Evolutionary conservation across 2,888 invertebrate species (phyloP).

Genomic region (Rotaria sp.): DNA sequence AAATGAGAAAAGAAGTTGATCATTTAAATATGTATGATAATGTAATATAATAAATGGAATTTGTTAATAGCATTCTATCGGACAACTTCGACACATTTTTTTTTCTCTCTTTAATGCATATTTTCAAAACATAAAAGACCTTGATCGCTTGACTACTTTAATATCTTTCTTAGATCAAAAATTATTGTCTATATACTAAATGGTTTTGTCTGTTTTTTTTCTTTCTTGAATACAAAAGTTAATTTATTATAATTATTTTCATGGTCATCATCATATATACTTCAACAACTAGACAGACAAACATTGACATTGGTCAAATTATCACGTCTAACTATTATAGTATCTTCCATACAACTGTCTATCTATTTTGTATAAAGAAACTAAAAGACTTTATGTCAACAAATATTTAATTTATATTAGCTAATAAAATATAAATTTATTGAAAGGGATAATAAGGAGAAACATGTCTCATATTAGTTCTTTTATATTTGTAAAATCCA

Average conservation of each 20-base stretch:
- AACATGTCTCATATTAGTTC: background rate
- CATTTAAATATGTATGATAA: constrained; percentile 19
- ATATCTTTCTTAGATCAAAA: background rate
- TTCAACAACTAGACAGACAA: background rate
- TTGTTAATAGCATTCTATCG: constrained; percentile 1
- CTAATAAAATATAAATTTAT: background rate
- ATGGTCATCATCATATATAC: background rate
- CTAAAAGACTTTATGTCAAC: background rate
- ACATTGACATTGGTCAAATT: background rate
- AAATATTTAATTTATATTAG: background rate
- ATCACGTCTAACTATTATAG: background rate
- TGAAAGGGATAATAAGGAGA: background rate
- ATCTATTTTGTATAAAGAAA: too few species aligned
- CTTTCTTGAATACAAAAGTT: background rate
- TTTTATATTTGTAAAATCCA: too few species aligned
- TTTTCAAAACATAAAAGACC: background rate
- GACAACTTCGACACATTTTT: background rate
- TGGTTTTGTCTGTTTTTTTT: background rate
- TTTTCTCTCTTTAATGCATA: background rate
- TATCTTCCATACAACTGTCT: background rate
- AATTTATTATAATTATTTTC: background rate
- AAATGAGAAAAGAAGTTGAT: constrained; percentile 4
- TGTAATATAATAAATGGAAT: constrained; percentile 13
- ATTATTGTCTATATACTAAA: background rate
- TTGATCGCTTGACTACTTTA: background rate